Conservation (phyloP, 35 echinoderm and acorn worm species). For the Strongylocentrotus purpuratus region DNA sequence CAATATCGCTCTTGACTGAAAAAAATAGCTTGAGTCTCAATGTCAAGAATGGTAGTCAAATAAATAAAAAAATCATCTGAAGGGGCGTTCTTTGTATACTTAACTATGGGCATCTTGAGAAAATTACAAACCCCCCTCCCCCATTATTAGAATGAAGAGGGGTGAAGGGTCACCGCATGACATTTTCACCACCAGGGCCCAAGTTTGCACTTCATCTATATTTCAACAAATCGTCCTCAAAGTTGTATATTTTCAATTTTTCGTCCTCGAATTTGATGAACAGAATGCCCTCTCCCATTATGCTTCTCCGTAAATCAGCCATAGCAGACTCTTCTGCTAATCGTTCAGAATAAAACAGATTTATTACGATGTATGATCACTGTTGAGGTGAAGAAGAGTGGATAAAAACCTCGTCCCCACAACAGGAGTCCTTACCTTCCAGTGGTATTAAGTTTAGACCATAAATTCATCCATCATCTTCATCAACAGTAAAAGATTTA, state of each 20-base stretch:
- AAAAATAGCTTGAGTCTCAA: too few species aligned
- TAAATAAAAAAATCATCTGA: neutral
- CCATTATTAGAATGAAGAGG: neutral
- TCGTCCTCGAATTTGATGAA: neutral
- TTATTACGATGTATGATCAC: neutral
- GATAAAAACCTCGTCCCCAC: neutral
- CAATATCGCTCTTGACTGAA: too few species aligned
- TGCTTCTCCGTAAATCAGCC: neutral
- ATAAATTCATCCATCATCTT: too few species aligned
- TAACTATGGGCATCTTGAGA: neutral
- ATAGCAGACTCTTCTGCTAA: neutral
- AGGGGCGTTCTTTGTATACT: too few species aligned
- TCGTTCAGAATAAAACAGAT: neutral
- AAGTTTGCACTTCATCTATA: neutral
- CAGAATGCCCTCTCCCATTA: neutral
- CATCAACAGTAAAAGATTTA: too few species aligned
- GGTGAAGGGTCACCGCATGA: neutral
- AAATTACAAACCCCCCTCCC: neutral
- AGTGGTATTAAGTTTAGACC: too few species aligned
- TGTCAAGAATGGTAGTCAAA: neutral
- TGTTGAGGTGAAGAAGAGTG: neutral
- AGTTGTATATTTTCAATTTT: neutral
- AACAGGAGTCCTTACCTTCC: neutral
- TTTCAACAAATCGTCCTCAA: neutral
- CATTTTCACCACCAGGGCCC: neutral